Percentiles rank a stretch among this genome's conserved stretches.
phyloP scores from a whole-genome alignment of 2,888 invertebrate species.

The Odontocolon sp. region DNA sequence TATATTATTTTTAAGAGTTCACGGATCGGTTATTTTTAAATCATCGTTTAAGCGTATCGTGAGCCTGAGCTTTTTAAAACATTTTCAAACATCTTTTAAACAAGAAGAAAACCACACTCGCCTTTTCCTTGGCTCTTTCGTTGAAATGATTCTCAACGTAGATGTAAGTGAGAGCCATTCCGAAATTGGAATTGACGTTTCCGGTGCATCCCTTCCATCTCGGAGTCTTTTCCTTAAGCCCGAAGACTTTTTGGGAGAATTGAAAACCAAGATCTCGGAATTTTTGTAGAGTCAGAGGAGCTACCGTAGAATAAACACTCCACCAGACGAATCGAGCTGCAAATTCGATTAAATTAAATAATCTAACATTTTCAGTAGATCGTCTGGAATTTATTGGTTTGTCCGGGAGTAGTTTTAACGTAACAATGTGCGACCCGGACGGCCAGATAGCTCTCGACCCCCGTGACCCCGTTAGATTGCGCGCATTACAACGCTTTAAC shows the following conservation, averaged over 20 bases:
- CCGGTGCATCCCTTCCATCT: constrained; percentile 86
- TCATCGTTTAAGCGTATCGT: background rate
- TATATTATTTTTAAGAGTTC: constrained; percentile 2
- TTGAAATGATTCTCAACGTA: constrained; percentile 85
- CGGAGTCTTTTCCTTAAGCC: constrained; percentile 85
- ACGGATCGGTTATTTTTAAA: constrained; percentile 17
- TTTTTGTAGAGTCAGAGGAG: constrained; percentile 83
- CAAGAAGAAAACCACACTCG: constrained; percentile 67
- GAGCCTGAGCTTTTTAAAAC: background rate
- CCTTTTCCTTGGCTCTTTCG: constrained; percentile 83
- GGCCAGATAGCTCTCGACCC: constrained; percentile 52
- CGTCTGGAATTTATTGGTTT: background rate
- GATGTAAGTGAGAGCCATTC: constrained; percentile 85
- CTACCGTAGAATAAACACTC: constrained; percentile 86
- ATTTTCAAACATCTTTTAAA: background rate
- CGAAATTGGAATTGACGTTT: constrained; percentile 86
- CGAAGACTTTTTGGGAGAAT: constrained; percentile 86
- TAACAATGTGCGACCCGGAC: constrained; percentile 18
- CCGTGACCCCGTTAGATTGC: constrained; percentile 55
- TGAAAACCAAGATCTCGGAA: constrained; percentile 85
- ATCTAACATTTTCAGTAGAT: background rate
- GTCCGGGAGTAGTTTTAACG: background rate
- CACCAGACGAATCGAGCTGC: constrained; percentile 88
- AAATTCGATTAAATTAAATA: constrained; percentile 62
- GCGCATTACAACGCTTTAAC: constrained; percentile 17